phyloP scores from a whole-genome alignment of 2,888 invertebrate species.

The Tetragnatha montana region DNA sequence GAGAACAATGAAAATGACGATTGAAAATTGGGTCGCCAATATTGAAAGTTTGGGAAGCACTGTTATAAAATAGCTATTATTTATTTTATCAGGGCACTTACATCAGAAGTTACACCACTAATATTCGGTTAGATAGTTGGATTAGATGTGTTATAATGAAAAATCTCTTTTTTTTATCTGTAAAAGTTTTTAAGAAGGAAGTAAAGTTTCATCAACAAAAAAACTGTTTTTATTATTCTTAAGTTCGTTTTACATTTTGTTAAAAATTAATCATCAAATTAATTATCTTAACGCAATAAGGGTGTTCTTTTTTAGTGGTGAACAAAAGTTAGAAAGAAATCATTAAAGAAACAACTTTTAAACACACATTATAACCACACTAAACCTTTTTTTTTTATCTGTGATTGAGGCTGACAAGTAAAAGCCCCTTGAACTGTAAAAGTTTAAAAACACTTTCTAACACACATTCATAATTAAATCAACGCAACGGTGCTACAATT shows the following conservation, averaged over 20 bases:
- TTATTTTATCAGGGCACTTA: too few species aligned
- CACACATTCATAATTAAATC: slow-evolving; percentile 32
- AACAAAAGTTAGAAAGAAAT: background rate
- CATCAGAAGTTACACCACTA: too few species aligned
- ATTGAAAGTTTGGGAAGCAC: too few species aligned
- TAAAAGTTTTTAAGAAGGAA: background rate
- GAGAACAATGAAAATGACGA: too few species aligned
- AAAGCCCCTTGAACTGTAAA: background rate
- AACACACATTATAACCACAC: background rate
- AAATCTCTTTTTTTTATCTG: background rate
- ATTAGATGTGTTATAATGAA: too few species aligned
- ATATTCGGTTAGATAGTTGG: too few species aligned
- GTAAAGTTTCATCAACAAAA: background rate
- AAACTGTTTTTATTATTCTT: background rate
- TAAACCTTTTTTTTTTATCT: background rate
- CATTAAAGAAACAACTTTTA: background rate
- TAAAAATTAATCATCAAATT: background rate
- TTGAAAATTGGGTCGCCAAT: too few species aligned
- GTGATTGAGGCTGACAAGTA: background rate
- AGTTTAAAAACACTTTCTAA: background rate
- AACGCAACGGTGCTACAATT: slow-evolving; percentile 14
- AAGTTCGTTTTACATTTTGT: background rate
- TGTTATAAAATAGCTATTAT: too few species aligned
- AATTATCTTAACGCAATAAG: background rate
- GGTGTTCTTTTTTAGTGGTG: background rate